phyloP scores from a whole-genome alignment of 1,140 invertebrate genomes.

The Daktulosphaira vitifoliae region DNA sequence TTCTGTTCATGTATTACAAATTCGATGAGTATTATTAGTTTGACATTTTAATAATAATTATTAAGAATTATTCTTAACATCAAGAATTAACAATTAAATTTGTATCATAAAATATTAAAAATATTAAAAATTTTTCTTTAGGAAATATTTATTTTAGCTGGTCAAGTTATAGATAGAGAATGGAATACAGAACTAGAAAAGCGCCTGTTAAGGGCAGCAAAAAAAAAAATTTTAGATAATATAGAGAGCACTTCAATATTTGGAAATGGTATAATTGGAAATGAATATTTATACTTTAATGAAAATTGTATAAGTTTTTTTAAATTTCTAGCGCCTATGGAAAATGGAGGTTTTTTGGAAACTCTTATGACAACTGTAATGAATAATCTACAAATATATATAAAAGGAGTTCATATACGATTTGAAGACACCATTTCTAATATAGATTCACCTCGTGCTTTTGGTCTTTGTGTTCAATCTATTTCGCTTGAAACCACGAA shows the following conservation, averaged over 20 bases:
- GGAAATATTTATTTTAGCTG: conserved; percentile 65
- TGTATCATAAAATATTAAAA: too few species aligned
- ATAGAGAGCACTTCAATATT: conserved; percentile 45
- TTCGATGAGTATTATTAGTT: too few species aligned
- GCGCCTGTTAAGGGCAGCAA: conserved; percentile 59
- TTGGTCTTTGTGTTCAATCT: conserved; percentile 69
- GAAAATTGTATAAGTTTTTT: too few species aligned
- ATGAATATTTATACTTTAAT: not conserved
- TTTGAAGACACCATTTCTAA: conserved; percentile 68
- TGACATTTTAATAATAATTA: too few species aligned
- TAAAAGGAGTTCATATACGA: conserved; percentile 71
- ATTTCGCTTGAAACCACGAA: conserved; percentile 73
- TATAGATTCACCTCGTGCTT: conserved; percentile 57
- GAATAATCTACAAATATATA: conserved; percentile 71
- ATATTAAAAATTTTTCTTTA: conserved; percentile 38
- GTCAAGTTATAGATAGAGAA: conserved; percentile 57
- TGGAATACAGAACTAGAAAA: conserved; percentile 69
- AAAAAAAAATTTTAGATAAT: conserved; percentile 53
- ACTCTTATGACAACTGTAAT: conserved; percentile 63
- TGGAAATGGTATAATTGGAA: conserved; percentile 43
- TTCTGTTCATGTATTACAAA: too few species aligned
- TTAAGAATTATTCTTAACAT: too few species aligned
- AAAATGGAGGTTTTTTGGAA: conserved; percentile 52
- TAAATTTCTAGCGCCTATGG: conserved; percentile 26
- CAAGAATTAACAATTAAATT: too few species aligned